phyloP scores from a whole-genome alignment of 2,113 vertebrate genomes.

The Festucalex cinctus region DNA sequence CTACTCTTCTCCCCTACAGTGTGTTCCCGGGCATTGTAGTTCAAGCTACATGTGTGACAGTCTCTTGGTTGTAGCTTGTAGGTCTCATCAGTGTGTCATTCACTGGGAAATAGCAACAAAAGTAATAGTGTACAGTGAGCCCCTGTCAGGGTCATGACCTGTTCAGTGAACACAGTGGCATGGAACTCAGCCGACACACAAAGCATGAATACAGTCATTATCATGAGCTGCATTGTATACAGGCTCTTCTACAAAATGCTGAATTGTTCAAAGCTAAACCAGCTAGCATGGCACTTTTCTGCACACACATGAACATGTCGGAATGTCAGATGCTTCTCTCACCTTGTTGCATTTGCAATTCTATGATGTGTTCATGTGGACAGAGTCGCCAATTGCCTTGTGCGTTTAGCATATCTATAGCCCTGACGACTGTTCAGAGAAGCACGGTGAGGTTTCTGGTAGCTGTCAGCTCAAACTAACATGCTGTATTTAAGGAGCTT shows the following conservation, averaged over 20 bases:
- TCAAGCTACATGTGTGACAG: no score
- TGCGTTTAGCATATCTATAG: conserved; percentile 74
- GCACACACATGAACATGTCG: conserved; percentile 25
- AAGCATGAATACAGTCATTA: conserved; percentile 35
- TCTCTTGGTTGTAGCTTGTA: no score
- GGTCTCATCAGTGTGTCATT: neutral
- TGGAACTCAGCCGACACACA: conserved; percentile 19
- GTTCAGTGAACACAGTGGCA: conserved; percentile 21
- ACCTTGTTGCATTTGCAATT: conserved; percentile 15
- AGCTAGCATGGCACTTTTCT: conserved; percentile 53
- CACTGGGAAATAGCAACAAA: neutral
- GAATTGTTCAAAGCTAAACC: conserved; percentile 47
- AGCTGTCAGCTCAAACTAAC: conserved; percentile 37
- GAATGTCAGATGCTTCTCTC: conserved; percentile 10
- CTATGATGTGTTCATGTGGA: conserved; percentile 10
- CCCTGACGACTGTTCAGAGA: conserved; percentile 39
- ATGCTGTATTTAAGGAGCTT: conserved; percentile 72
- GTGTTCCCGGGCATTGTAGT: no score
- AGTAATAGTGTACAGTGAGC: neutral
- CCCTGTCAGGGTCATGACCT: conserved; percentile 24
- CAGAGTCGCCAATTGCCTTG: conserved; percentile 10
- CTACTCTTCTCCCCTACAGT: neutral
- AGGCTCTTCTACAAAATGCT: conserved; percentile 51
- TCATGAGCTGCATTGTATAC: conserved; percentile 39
- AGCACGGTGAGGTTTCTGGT: conserved; percentile 66